Percentiles rank a stretch among this genome's conserved stretches.
Evolutionary conservation across 2,113 vertebrate species (phyloP).

Genomic region (Panthera uncia): DNA sequence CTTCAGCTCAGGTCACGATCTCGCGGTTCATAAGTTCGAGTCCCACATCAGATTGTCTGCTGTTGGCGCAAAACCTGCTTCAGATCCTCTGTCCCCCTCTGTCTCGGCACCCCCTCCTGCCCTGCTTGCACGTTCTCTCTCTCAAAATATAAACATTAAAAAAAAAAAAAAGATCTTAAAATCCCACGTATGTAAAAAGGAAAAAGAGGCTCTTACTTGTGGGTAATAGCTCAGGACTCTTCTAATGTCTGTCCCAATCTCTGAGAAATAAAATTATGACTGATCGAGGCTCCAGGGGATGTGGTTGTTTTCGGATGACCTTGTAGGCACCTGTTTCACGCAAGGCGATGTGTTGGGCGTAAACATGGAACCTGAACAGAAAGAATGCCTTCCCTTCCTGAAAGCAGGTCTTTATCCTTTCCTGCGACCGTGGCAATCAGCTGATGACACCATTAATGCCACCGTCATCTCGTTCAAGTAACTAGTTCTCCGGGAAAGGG

Average conservation of each 20-base stretch:
- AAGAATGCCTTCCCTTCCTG: background rate
- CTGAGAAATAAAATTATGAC: slow-evolving; percentile 24
- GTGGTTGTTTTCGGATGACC: background rate
- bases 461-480: background rate
- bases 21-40: too few species aligned
- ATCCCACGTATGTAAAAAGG: background rate
- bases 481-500: background rate
- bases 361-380: background rate
- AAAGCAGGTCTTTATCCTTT: background rate
- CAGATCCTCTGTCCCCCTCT: too few species aligned
- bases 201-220: background rate
- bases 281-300: background rate
- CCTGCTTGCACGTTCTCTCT: too few species aligned
- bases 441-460: background rate
- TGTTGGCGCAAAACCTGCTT: too few species aligned
- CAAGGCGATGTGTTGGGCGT: background rate
- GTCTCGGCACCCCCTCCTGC: too few species aligned
- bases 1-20: too few species aligned
- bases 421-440: background rate
- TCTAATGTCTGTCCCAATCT: background rate
- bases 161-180: background rate
- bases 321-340: background rate
- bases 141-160: too few species aligned
- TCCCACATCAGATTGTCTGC: too few species aligned
- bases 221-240: background rate